A percentile compares a stretch with the other conserved stretches of the same genome.
These are phyloP conservation scores for Thereuonema tuberculata DNA, from an alignment of 1,140 invertebrate genomes.

Conservation along the genomic window DNA sequence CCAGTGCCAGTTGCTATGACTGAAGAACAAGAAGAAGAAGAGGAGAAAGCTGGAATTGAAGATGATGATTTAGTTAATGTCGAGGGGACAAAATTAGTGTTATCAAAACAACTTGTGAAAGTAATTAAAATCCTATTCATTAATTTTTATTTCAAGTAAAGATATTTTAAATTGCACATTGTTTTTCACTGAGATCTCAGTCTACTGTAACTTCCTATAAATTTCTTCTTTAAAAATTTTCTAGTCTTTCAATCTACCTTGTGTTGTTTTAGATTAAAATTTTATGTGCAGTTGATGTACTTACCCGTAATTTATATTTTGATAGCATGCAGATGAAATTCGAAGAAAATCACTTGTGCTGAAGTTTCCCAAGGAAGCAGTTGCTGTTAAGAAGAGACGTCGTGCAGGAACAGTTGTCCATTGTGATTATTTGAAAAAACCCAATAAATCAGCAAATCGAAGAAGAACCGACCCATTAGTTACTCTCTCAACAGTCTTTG, in stretches of 20 bases:
- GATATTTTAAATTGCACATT: no score
- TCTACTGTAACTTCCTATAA: no score
- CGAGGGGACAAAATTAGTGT: slow-evolving; percentile 48
- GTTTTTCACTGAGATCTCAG: no score
- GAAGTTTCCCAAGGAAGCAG: slow-evolving; percentile 64
- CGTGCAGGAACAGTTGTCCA: slow-evolving; percentile 52
- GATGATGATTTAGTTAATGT: slow-evolving; percentile 74
- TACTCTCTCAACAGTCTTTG: slow-evolving; percentile 80
- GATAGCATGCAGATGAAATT: slow-evolving; percentile 63
- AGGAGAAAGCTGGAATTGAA: slow-evolving; percentile 58
- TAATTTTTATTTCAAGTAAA: not conserved
- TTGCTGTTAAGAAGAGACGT: slow-evolving; percentile 47
- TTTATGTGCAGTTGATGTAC: no score
- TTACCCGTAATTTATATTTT: no score
- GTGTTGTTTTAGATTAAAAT: no score
- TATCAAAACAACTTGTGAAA: slow-evolving; percentile 11
- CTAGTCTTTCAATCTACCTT: no score
- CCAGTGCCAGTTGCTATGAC: slow-evolving; percentile 59
- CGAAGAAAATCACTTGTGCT: slow-evolving; percentile 61
- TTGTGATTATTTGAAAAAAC: slow-evolving; percentile 85
- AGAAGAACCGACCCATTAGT: slow-evolving; percentile 93
- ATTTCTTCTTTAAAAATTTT: no score
- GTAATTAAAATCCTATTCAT: slow-evolving; percentile 8
- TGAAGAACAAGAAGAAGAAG: slow-evolving; percentile 67
- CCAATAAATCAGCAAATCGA: slow-evolving; percentile 74